Percentiles rank a stretch among this genome's conserved stretches.
Evolutionary conservation across 2,113 vertebrate genomes (phyloP).

Genomic region (Falcunculus frontatus): DNA sequence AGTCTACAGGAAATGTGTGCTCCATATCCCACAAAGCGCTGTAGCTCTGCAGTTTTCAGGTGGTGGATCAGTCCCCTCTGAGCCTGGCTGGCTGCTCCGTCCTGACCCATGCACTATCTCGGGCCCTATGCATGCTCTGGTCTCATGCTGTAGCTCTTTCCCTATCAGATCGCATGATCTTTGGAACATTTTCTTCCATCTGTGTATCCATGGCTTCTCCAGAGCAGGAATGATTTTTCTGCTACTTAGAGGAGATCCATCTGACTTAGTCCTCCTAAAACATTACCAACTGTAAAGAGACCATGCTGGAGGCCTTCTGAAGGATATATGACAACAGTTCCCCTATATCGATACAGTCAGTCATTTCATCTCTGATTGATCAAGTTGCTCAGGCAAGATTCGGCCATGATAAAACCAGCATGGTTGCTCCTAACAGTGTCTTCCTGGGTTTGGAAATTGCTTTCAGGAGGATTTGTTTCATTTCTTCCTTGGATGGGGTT

Average conservation of each 20-base stretch:
- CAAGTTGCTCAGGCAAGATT: background rate
- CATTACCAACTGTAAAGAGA: background rate
- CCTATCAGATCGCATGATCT: background rate
- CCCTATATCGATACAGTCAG: background rate
- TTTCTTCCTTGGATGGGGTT: accelerated
- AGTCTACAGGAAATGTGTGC: background rate
- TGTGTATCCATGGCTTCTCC: background rate
- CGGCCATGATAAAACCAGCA: accelerated
- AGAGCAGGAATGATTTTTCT: background rate
- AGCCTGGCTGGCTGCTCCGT: background rate
- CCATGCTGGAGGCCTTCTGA: background rate
- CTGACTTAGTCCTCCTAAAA: background rate
- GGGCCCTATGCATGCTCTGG: background rate
- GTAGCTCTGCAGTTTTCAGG: background rate
- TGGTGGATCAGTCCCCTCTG: background rate
- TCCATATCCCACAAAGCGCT: background rate
- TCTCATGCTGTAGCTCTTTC: background rate
- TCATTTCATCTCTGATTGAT: background rate
- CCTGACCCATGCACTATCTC: background rate
- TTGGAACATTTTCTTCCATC: background rate
- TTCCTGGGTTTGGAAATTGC: background rate
- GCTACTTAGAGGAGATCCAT: background rate
- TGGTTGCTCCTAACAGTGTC: background rate
- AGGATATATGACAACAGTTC: background rate
- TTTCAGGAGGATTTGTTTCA: background rate